Percentiles rank a stretch among this genome's conserved stretches.
Conservation (phyloP, 2,113 vertebrate genomes). For the Tonatia bakeri region DNA sequence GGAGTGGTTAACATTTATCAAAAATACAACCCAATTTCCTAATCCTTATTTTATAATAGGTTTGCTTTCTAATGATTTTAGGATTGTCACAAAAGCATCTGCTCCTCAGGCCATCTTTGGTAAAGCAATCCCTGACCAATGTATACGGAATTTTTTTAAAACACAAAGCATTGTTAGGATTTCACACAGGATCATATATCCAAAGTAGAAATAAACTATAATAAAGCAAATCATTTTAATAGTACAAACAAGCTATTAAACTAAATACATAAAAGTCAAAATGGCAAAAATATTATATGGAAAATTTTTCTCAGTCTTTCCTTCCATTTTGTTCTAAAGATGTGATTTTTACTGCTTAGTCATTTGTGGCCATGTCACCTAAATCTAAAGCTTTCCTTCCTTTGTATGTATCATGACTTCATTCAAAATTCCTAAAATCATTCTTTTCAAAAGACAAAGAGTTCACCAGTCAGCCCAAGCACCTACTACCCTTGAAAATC, state of each 20-base stretch:
- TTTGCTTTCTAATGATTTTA: not conserved
- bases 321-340: not conserved
- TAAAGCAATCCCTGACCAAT: conserved; percentile 14
- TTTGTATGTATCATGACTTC: not conserved
- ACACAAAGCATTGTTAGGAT: not conserved
- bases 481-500: not conserved
- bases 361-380: not conserved
- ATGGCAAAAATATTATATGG: not conserved
- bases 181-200: not conserved
- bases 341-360: not conserved
- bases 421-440: not conserved
- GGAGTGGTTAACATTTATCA: not conserved
- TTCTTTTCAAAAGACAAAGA: conserved; percentile 3
- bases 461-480: not conserved
- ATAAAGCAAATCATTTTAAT: not conserved
- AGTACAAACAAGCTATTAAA: not conserved
- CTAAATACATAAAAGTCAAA: not conserved
- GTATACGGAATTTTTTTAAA: not conserved
- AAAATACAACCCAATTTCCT: not conserved
- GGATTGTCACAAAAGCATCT: not conserved
- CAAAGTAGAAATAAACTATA: not conserved
- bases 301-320: not conserved
- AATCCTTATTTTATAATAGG: not conserved
- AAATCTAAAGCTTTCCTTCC: not conserved
- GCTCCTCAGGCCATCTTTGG: not conserved